These are phyloP conservation scores for Leptopilina clavipes DNA, from an alignment of 1,140 invertebrate genomes.

Conservation along the genomic window DNA sequence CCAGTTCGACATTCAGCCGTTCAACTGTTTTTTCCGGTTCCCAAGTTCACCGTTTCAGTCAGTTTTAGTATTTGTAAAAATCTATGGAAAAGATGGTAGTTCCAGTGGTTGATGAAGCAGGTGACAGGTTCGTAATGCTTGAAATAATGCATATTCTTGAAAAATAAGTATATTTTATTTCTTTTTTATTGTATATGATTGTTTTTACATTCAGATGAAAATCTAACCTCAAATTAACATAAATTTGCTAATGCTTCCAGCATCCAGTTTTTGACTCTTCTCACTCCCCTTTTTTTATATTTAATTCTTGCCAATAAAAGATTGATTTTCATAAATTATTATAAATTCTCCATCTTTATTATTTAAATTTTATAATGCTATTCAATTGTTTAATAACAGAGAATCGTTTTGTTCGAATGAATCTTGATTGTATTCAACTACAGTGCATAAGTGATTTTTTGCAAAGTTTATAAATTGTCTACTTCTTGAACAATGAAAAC, in stretches of 20 bases:
- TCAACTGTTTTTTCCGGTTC: slow-evolving; percentile 58
- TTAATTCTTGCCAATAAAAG: neutral
- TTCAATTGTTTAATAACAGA: too few species aligned
- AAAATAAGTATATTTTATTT: neutral
- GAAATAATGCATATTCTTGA: slow-evolving; percentile 17
- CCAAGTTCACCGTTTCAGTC: slow-evolving; percentile 58
- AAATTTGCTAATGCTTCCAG: neutral
- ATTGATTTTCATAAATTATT: neutral
- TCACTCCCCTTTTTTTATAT: neutral
- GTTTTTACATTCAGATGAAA: neutral
- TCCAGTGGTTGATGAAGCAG: slow-evolving; percentile 71
- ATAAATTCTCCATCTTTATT: neutral
- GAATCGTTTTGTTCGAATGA: too few species aligned
- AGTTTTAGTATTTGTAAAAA: slow-evolving; percentile 61
- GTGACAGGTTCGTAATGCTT: slow-evolving; percentile 70
- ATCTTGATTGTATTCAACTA: too few species aligned
- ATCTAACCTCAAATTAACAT: slow-evolving; percentile 39
- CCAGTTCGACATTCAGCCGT: slow-evolving; percentile 42
- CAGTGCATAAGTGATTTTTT: too few species aligned
- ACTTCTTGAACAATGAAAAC: neutral
- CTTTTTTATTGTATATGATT: neutral
- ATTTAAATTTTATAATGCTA: too few species aligned
- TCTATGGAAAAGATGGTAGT: slow-evolving; percentile 26
- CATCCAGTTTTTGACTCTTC: slow-evolving; percentile 1
- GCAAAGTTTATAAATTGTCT: neutral